Conservation (phyloP, 2,888 invertebrate genomes). For the Chrysolina americana region DNA sequence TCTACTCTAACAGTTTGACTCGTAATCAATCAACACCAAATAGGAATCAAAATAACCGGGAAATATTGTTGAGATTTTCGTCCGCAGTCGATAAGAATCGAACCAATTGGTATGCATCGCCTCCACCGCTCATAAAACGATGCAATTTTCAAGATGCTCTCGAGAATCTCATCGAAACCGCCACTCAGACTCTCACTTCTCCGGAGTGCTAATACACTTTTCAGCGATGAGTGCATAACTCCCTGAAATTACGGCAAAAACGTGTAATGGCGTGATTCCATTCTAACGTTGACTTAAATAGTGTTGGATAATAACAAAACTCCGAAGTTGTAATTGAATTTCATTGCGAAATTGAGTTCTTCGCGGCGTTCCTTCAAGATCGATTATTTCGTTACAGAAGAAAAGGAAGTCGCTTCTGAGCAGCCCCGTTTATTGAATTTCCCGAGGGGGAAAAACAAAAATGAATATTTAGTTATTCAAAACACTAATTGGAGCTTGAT, state of each 20-base stretch:
- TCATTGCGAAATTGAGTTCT: neutral
- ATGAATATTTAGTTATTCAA: no score
- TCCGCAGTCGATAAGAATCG: neutral
- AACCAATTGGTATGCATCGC: neutral
- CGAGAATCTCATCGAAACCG: constrained; percentile 1
- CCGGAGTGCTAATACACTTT: constrained; percentile 7
- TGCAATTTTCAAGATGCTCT: neutral
- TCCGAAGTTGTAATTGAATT: neutral
- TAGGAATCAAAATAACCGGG: no score
- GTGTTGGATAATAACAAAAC: constrained; percentile 4
- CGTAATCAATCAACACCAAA: no score
- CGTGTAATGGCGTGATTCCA: neutral
- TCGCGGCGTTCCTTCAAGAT: neutral
- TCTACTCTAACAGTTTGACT: no score
- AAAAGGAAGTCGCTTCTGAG: no score
- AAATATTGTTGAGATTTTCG: no score
- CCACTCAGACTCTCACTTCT: neutral
- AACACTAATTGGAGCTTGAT: no score
- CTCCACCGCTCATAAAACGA: neutral
- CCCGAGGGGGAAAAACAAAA: no score
- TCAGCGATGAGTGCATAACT: constrained; percentile 12
- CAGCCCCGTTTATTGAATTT: no score
- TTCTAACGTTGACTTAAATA: neutral
- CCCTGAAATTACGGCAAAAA: neutral
- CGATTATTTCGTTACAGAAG: neutral